Percentiles rank a stretch among this genome's conserved stretches.
Evolutionary conservation across 1,140 invertebrate species (phyloP).

Genomic region (Drosophila kanapiae): DNA sequence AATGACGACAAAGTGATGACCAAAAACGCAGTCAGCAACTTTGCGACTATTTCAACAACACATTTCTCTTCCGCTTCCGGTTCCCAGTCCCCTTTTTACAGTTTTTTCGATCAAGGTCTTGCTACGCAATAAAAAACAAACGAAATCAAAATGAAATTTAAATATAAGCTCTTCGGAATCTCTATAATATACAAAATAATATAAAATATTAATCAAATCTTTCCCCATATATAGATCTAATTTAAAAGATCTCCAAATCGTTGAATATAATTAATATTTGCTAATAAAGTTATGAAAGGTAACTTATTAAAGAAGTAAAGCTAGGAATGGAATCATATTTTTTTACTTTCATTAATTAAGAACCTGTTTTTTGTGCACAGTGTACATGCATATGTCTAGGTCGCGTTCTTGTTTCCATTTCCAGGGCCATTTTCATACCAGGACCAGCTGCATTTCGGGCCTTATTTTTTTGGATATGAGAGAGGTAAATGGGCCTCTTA

Average conservation of each 20-base stretch:
- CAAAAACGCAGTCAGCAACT: constrained; percentile 79
- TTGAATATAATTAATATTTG: too few species aligned
- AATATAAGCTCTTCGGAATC: too few species aligned
- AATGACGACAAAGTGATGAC: constrained; percentile 79
- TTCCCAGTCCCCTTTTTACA: background rate
- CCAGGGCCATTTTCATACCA: constrained; percentile 8
- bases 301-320: too few species aligned
- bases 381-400: background rate
- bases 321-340: too few species aligned
- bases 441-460: constrained; percentile 8
- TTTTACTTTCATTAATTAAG: too few species aligned
- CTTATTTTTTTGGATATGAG: background rate
- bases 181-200: too few species aligned
- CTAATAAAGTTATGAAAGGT: too few species aligned
- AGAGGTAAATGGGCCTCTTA: background rate
- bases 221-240: too few species aligned
- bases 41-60: constrained; percentile 74
- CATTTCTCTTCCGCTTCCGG: constrained; percentile 21
- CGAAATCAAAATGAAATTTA: too few species aligned
- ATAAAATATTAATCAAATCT: too few species aligned
- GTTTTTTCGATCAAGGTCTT: background rate
- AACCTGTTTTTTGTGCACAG: background rate
- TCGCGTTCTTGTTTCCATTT: constrained; percentile 7
- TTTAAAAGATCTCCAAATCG: too few species aligned
- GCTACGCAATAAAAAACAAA: too few species aligned